These are phyloP conservation scores for Coelopa frigida DNA, from an alignment of 1,140 invertebrate species.

Conservation along the genomic window DNA sequence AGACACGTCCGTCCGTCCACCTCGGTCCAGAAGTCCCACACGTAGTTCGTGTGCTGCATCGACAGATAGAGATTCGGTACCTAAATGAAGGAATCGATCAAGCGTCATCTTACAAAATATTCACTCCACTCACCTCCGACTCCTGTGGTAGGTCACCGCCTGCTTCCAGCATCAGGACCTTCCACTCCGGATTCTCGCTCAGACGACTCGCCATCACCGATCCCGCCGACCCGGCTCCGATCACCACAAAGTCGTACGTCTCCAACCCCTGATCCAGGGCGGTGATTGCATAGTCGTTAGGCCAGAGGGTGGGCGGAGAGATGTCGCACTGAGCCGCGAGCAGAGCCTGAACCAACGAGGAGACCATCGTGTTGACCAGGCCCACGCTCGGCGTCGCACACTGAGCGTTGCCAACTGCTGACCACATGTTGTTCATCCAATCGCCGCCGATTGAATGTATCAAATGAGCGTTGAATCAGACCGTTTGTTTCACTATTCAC, in stretches of 20 bases:
- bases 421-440: no score
- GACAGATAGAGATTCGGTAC: neutral
- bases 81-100: slow-evolving; percentile 9
- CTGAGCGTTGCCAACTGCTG: no score
- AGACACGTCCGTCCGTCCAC: slow-evolving; percentile 10
- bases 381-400: no score
- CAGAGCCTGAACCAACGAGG: slow-evolving; percentile 46
- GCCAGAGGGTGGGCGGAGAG: slow-evolving; percentile 48
- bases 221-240: slow-evolving; percentile 57
- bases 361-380: slow-evolving; percentile 47
- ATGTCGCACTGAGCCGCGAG: slow-evolving; percentile 48
- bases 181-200: slow-evolving; percentile 27
- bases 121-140: slow-evolving; percentile 36
- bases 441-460: no score
- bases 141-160: slow-evolving; percentile 46
- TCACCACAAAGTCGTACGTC: slow-evolving; percentile 50
- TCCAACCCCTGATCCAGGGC: slow-evolving; percentile 26
- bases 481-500: no score
- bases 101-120: neutral
- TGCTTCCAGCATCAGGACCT: slow-evolving; percentile 46
- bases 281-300: slow-evolving; percentile 45
- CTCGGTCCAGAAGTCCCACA: slow-evolving; percentile 19
- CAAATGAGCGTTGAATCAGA: no score
- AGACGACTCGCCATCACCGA: slow-evolving; percentile 47
- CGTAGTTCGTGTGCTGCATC: slow-evolving; percentile 10